A percentile compares a stretch with the other conserved stretches of the same genome.
Conservation (phyloP, 1,140 invertebrate species). For the Saccostrea echinata region DNA sequence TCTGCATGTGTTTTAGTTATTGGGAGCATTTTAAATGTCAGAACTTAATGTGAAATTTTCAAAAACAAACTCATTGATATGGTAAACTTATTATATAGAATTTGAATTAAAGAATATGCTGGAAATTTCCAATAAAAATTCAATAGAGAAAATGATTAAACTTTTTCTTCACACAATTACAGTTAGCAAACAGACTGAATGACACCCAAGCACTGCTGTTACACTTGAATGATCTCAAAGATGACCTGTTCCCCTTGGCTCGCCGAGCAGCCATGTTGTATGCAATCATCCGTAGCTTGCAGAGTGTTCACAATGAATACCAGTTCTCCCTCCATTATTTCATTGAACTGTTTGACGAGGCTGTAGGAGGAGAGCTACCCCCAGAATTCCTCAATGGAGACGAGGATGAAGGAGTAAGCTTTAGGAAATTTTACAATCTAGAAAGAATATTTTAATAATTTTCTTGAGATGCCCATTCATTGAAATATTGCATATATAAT, state of each 20-base stretch:
- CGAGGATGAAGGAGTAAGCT: constrained; percentile 62
- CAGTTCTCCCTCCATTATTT: constrained; percentile 76
- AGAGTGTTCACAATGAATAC: constrained; percentile 74
- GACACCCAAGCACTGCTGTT: constrained; percentile 68
- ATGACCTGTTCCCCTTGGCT: constrained; percentile 77
- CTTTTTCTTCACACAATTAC: constrained; percentile 40
- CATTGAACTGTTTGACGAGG: constrained; percentile 76
- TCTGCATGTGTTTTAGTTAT: too few species aligned
- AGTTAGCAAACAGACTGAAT: constrained; percentile 72
- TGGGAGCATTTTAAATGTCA: too few species aligned
- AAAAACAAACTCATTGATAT: too few species aligned
- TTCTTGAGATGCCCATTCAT: too few species aligned
- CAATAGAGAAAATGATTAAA: neutral
- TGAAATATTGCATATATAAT: too few species aligned
- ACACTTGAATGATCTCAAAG: constrained; percentile 74
- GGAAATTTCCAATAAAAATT: neutral
- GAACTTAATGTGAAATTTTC: too few species aligned
- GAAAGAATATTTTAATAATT: neutral
- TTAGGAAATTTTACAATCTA: neutral
- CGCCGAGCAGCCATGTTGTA: constrained; percentile 76
- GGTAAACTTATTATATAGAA: too few species aligned
- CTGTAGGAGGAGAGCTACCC: constrained; percentile 73
- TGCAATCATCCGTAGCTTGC: constrained; percentile 70
- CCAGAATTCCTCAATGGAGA: constrained; percentile 63
- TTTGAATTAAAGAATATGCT: neutral